phyloP scores from a whole-genome alignment of 2,113 vertebrate genomes.

The Oreocharis arfaki region DNA sequence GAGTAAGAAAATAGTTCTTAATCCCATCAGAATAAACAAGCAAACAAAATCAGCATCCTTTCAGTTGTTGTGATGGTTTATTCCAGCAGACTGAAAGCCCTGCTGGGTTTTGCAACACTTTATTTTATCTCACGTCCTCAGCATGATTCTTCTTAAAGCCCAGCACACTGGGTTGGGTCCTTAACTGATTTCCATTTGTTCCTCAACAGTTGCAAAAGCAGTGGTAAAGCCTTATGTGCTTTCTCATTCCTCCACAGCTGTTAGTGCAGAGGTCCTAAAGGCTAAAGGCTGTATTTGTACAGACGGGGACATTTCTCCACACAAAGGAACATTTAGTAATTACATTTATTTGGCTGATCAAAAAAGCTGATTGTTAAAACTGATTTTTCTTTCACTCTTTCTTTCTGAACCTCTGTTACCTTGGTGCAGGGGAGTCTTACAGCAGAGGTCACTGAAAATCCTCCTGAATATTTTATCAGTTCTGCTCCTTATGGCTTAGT shows the following conservation, averaged over 20 bases:
- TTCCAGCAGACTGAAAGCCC: not conserved
- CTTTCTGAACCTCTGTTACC: not conserved
- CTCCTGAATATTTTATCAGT: constrained; percentile 63
- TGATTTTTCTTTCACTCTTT: not conserved
- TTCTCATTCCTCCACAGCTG: not conserved
- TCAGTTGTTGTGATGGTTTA: not conserved
- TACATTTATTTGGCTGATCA: not conserved
- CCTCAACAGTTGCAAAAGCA: not conserved
- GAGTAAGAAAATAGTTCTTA: not conserved
- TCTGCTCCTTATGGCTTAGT: constrained; percentile 20
- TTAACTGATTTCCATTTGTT: not conserved
- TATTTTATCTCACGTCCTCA: not conserved
- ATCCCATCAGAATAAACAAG: not conserved
- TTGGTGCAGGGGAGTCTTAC: not conserved
- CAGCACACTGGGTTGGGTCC: not conserved
- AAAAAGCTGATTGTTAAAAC: not conserved
- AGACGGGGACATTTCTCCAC: not conserved
- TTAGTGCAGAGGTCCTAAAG: not conserved
- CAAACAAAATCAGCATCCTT: not conserved
- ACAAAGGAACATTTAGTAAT: not conserved
- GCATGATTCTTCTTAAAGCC: not conserved
- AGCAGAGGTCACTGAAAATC: constrained; percentile 41
- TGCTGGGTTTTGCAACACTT: not conserved
- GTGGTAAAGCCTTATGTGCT: not conserved
- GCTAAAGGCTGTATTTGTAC: not conserved